phyloP scores from a whole-genome alignment of 1,140 invertebrate genomes.

The Maniola jurtina region DNA sequence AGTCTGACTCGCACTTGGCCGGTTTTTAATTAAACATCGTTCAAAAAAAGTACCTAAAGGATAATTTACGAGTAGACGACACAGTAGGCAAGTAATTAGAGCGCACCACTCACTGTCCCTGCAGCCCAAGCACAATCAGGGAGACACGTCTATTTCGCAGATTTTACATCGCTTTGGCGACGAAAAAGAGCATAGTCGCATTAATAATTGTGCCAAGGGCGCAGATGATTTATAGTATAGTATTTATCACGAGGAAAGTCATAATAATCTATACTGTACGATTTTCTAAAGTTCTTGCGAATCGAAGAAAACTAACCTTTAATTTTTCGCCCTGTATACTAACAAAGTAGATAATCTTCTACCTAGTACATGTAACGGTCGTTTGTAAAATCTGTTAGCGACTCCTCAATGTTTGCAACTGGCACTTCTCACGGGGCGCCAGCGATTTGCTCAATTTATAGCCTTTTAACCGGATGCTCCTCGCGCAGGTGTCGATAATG shows the following conservation, averaged over 20 bases:
- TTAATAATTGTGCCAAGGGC: too few relatives aligned
- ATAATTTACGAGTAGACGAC: conserved; percentile 27
- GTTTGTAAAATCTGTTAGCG: conserved; percentile 16
- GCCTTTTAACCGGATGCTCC: conserved; percentile 22
- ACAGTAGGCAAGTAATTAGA: conserved; percentile 25
- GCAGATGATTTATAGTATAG: conserved; percentile 12
- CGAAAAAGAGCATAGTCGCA: too few relatives aligned
- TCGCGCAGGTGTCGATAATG: conserved; percentile 28
- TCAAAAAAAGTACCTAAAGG: conserved; percentile 13
- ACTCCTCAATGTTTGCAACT: conserved; percentile 15
- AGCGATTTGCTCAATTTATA: conserved; percentile 28
- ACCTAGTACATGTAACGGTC: background rate
- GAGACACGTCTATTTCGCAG: too few relatives aligned
- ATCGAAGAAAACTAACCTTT: too few relatives aligned
- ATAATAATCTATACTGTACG: conserved; percentile 9
- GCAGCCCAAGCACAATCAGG: too few relatives aligned
- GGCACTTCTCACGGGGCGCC: conserved; percentile 22
- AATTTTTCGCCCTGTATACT: background rate
- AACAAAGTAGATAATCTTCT: too few relatives aligned
- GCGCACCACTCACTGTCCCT: conserved; percentile 14
- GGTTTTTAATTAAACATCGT: conserved; percentile 31
- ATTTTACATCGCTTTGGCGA: too few relatives aligned
- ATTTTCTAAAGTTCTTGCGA: background rate
- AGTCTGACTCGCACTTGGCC: too few relatives aligned
- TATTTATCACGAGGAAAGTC: conserved; percentile 15